These are phyloP conservation scores for Galago senegalensis DNA, from an alignment of 2,797 vertebrate genomes.

Conservation along the genomic window DNA sequence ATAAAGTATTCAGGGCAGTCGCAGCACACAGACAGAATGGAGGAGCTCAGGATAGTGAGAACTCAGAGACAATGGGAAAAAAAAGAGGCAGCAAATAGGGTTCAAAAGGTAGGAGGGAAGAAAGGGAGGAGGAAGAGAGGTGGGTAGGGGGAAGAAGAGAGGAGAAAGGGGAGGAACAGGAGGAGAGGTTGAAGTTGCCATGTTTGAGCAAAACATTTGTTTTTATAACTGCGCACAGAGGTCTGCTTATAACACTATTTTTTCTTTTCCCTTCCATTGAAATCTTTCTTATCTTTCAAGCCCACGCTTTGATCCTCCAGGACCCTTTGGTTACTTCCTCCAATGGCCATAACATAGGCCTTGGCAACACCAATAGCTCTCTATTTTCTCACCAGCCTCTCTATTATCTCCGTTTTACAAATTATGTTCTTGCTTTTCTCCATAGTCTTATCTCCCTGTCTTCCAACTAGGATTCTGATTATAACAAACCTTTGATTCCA, in stretches of 20 bases:
- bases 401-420: background rate
- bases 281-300: background rate
- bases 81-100: background rate
- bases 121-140: no score
- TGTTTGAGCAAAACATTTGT: background rate
- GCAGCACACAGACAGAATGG: background rate
- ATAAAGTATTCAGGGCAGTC: background rate
- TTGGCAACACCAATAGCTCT: background rate
- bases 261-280: background rate
- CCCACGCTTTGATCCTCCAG: background rate
- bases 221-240: background rate
- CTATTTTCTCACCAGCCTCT: background rate
- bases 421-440: background rate
- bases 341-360: rapidly evolving
- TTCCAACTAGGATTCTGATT: background rate
- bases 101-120: no score
- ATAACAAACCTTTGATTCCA: background rate
- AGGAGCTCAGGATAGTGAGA: background rate
- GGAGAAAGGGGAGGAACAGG: no score
- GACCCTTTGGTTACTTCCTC: background rate
- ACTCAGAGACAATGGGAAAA: background rate
- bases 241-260: background rate
- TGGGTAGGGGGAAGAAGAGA: no score
- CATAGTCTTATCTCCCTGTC: background rate
- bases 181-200: background rate